Percentiles rank a stretch among this genome's conserved stretches.
These are phyloP conservation scores for Caenorhabditis sp. DNA, from an alignment of 2,888 invertebrate species.

Conservation along the genomic window DNA sequence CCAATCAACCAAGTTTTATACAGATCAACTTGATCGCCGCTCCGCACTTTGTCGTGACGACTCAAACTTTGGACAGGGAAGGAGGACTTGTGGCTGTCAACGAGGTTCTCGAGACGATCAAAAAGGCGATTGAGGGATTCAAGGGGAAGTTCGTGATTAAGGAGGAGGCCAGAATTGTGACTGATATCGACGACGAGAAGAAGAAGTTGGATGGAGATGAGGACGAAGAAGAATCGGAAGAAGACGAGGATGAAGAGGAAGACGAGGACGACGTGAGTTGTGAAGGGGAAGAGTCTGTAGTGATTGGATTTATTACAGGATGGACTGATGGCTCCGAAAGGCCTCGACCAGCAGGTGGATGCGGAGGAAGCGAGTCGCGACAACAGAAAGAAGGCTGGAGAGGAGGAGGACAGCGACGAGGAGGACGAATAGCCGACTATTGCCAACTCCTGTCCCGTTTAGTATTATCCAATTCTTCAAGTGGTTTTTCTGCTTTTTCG, in stretches of 20 bases:
- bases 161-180: conserved; percentile 97
- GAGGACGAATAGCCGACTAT: conserved; percentile 19
- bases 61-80: conserved; percentile 93
- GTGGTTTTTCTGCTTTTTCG: conserved; percentile 9
- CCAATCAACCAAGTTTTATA: too few relatives aligned
- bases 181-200: conserved; percentile 97
- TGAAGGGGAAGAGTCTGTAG: neutral
- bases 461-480: conserved; percentile 22
- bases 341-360: conserved; percentile 76
- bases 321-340: conserved; percentile 77
- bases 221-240: conserved; percentile 69
- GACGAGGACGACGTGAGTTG: conserved; percentile 58
- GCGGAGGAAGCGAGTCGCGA: conserved; percentile 69
- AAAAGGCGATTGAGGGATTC: conserved; percentile 86
- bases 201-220: conserved; percentile 74
- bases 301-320: conserved; percentile 44
- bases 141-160: conserved; percentile 95
- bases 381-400: conserved; percentile 45
- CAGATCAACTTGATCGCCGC: conserved; percentile 98
- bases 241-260: conserved; percentile 74
- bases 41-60: conserved; percentile 97
- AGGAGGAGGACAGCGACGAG: conserved; percentile 39
- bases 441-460: neutral
- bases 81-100: conserved; percentile 86
- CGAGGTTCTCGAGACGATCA: conserved; percentile 90